Base-by-base conservation (phyloP, 2,888 invertebrate species). In the Emmelina monodactyla region DNA sequence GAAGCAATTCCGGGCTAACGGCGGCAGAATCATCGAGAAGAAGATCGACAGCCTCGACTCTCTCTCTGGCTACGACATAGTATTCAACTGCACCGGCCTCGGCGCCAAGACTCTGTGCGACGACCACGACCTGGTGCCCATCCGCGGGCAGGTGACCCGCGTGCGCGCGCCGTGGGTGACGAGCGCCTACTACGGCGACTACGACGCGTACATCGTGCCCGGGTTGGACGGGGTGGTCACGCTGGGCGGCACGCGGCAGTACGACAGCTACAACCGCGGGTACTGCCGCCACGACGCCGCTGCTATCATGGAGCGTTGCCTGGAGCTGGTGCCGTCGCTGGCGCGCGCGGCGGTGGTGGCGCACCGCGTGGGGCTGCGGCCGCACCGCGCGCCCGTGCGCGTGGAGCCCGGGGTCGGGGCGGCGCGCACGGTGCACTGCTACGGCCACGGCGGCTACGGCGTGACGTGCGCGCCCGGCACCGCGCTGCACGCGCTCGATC, bases 391-490 rank as follows among this genome's bases (percentile, higher is more conserved):
- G 51, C 79, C 85, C 28, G 84, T 89, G 14, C 75, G 94, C 48
- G 86, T 94, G 42, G 92, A 91, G 53, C 67, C 80, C 0, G 90
- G 91, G 55, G 34, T 76, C 1, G 52, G 62, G 9, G 83, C 83
- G 1, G 59, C 75, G 44, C 76, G 61, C 43, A 82, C 96, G 19
- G 88, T 97, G 4, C 97, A 97, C 61, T 94, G 96, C 65, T 97
- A 97, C 58, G 97, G 97, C 0, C 97, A 97, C 60, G 95, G 96
- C 1, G 95, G 94, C 0, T 94, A 95, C 59, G 97, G 97, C 0
- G 89, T 97, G 0, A 90, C 91, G 39, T 86, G 92, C 22, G 90
- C 93, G 3, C 96, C 96, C 16, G 96, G 96, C 6, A 94, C 94
- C 0, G 87, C 91, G 0, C 76, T 85, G 38, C 82, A 92, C 52